Percentiles rank a stretch among this genome's conserved stretches.
Conservation (phyloP, 1,140 invertebrate genomes). For the Diorhabda carinulata region DNA sequence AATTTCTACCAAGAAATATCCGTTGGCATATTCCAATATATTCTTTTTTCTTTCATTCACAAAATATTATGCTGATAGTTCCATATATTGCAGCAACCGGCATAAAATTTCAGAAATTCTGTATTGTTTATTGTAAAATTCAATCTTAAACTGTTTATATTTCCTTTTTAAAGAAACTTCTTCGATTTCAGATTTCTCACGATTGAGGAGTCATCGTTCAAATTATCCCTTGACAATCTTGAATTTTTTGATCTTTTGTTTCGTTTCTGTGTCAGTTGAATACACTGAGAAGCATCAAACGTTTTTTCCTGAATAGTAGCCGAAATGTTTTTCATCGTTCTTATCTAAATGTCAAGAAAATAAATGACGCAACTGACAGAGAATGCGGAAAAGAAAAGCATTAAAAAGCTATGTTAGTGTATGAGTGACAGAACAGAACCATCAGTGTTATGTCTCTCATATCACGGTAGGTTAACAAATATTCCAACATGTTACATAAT, state of each 20-base stretch:
- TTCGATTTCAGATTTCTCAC: too few relatives aligned
- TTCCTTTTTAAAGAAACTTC: too few relatives aligned
- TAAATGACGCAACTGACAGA: background rate
- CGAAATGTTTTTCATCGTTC: background rate
- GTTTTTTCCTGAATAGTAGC: background rate
- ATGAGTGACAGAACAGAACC: constrained; percentile 2
- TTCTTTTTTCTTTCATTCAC: too few relatives aligned
- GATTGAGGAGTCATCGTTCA: too few relatives aligned
- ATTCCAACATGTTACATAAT: background rate
- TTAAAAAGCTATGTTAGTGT: background rate
- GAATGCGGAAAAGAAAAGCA: background rate
- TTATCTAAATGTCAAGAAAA: background rate
- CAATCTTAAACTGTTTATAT: too few relatives aligned
- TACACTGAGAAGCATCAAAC: background rate
- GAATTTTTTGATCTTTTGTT: background rate
- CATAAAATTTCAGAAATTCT: too few relatives aligned
- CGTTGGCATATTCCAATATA: too few relatives aligned
- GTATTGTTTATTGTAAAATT: too few relatives aligned
- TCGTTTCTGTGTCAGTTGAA: background rate
- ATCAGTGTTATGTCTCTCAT: background rate
- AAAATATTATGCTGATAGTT: too few relatives aligned
- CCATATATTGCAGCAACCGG: too few relatives aligned
- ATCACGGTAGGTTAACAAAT: background rate
- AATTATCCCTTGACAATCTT: too few relatives aligned
- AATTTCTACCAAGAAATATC: too few relatives aligned